Evolutionary conservation across 64 coral and sea anemone species (phyloP), one percentile per base, ranked within the genome.

Genomic region (Hydrozoanthus tunicans): DNA sequence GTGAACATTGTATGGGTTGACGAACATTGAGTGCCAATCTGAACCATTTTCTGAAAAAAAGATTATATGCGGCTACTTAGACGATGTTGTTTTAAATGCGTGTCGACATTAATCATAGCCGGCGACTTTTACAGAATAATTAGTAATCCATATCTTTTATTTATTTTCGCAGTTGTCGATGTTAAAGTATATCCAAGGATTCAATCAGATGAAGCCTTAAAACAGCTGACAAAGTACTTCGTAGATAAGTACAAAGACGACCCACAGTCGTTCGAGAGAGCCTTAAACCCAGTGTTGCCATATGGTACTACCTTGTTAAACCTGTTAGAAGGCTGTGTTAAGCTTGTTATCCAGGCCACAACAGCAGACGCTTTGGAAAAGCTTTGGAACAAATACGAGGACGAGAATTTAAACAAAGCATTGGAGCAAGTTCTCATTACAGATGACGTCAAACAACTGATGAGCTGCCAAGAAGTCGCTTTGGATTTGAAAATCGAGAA

Each of bases 371-470:
- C 90, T 20, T 59, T 91, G 32, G 71, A 73, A 15, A 65, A 91
- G 9, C 70, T 91, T 32, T 91, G 90, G 90, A 62, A 82, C 23
- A 91, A 72, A 7, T 91, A 91, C 53, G 72, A 81, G 3, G 20
- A 27, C 55, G 90, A 55, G 43, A 58, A 68, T 9, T 13, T 91
- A 7, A 80, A 82, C 10, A 43, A 52, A 32, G 53, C 64, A 9
- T 62, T 91, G 32, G 53, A 91, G 70, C 54, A 25, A 17, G 56
- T 91, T 51, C 66, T 91, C 9, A 61, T 91, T 6, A 81, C 78
- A 17, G 64, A 91, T 4, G 79, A 91, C 58, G 71, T 91, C 17
- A 91, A 91, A 81, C 53, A 81, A 15, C 66, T 82, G 26, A 32
- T 71, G 0, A 59, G 9, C 51, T 79, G 10, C 13, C 7, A 91